A percentile compares a stretch with the other conserved stretches of the same genome.
Evolutionary conservation across 2,797 vertebrate genomes (phyloP).

Genomic region (Eulemur albifrons): DNA sequence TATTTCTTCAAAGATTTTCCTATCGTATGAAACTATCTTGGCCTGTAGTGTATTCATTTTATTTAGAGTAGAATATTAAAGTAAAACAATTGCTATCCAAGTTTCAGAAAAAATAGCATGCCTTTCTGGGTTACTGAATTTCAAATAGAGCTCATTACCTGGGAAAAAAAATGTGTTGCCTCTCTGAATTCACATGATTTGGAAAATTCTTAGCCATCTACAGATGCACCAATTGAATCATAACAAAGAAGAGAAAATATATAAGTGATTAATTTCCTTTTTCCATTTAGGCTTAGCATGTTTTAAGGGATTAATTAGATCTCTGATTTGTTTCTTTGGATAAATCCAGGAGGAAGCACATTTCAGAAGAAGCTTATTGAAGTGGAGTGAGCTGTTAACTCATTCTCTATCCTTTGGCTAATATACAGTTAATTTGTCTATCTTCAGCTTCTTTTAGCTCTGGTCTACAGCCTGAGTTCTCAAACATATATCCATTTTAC

Average conservation of each 20-base stretch:
- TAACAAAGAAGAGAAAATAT: neutral
- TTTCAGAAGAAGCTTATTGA: neutral
- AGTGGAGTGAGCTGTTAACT: neutral
- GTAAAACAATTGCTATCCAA: neutral
- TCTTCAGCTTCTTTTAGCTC: neutral
- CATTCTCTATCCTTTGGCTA: neutral
- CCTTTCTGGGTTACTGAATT: neutral
- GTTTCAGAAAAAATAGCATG: neutral
- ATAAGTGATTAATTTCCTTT: slow-evolving; percentile 12
- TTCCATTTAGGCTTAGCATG: neutral
- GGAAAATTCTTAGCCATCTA: slow-evolving; percentile 17
- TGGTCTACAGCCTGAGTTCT: neutral
- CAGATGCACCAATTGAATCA: neutral
- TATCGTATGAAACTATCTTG: neutral
- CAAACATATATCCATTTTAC: neutral
- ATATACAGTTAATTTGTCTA: neutral
- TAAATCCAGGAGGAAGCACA: neutral
- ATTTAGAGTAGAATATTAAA: neutral
- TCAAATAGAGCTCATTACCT: neutral
- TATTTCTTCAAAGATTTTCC: neutral
- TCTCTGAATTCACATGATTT: neutral
- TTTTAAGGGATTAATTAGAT: neutral
- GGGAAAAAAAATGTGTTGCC: neutral
- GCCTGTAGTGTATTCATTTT: neutral
- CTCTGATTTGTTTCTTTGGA: neutral